Conservation (phyloP, 2,888 invertebrate genomes). For the Ariolimax columbianus region DNA sequence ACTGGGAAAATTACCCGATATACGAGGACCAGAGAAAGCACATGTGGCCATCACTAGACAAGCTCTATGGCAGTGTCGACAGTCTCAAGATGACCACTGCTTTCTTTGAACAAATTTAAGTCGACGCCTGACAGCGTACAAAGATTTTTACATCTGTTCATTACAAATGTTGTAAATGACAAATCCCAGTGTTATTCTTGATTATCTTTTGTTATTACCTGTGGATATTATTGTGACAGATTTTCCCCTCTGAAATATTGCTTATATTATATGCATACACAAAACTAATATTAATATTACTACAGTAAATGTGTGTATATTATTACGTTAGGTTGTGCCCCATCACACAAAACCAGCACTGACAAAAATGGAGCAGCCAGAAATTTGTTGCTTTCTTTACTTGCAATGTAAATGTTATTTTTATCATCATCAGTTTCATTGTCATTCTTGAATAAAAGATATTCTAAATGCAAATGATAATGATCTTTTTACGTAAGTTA, state of each 20-base stretch:
- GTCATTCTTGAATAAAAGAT: conserved; percentile 34
- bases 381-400: conserved; percentile 16
- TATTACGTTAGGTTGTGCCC: no score
- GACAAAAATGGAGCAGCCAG: conserved; percentile 4
- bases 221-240: conserved; percentile 12
- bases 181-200: conserved; percentile 19
- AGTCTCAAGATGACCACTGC: no score
- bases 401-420: conserved; percentile 30
- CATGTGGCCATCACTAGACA: no score
- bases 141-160: conserved; percentile 4
- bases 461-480: conserved; percentile 33
- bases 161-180: conserved; percentile 13
- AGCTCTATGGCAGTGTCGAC: no score
- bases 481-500: no score
- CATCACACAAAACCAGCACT: no score
- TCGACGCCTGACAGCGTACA: no score
- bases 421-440: conserved; percentile 30
- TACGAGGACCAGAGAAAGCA: no score
- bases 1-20: no score
- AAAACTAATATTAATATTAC: neutral
- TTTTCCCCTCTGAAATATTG: neutral
- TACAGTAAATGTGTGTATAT: neutral
- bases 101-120: no score
- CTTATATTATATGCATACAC: neutral
- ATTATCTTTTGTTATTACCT: conserved; percentile 18